Percentiles rank a stretch among this genome's conserved stretches.
Evolutionary conservation across 2,797 vertebrate species (phyloP).

Genomic region (Mionectes olivaceus): DNA sequence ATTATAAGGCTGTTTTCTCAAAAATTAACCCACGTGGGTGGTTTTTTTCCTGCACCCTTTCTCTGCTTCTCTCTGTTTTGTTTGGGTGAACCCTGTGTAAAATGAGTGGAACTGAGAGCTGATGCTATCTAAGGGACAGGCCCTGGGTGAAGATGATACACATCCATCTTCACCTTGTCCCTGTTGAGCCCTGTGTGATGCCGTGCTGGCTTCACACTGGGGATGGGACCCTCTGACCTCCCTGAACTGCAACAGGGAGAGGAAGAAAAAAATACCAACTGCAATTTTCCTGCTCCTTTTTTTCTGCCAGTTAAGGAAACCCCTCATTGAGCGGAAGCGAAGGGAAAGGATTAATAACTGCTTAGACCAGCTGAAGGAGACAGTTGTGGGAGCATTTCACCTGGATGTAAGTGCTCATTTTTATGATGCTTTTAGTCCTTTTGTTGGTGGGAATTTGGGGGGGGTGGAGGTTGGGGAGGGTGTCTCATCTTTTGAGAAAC

Average conservation of each 20-base stretch:
- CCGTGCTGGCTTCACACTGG: fast-evolving
- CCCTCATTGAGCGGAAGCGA: slow-evolving; percentile 90
- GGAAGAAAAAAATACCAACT: neutral
- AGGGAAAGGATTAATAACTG: slow-evolving; percentile 91
- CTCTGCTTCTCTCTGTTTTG: neutral
- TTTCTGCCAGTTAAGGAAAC: slow-evolving; percentile 85
- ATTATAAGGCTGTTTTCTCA: neutral
- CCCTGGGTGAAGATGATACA: neutral
- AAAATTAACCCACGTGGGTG: fast-evolving
- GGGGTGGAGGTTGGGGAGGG: fast-evolving
- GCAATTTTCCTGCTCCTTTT: neutral
- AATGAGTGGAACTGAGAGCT: neutral
- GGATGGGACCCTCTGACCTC: neutral
- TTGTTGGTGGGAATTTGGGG: neutral
- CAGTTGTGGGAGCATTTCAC: slow-evolving; percentile 86
- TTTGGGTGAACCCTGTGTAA: slow-evolving; percentile 72
- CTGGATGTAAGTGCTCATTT: slow-evolving; percentile 85
- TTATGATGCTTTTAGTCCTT: neutral
- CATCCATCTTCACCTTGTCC: neutral
- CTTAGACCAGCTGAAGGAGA: slow-evolving; percentile 90
- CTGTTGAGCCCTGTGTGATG: neutral
- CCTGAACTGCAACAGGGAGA: neutral
- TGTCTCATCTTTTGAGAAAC: neutral
- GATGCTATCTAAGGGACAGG: neutral
- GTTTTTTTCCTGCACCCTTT: neutral